A percentile compares a stretch with the other conserved stretches of the same genome.
Evolutionary conservation across 2,888 invertebrate species (phyloP).

Genomic region (Blastobasis lacticolella): DNA sequence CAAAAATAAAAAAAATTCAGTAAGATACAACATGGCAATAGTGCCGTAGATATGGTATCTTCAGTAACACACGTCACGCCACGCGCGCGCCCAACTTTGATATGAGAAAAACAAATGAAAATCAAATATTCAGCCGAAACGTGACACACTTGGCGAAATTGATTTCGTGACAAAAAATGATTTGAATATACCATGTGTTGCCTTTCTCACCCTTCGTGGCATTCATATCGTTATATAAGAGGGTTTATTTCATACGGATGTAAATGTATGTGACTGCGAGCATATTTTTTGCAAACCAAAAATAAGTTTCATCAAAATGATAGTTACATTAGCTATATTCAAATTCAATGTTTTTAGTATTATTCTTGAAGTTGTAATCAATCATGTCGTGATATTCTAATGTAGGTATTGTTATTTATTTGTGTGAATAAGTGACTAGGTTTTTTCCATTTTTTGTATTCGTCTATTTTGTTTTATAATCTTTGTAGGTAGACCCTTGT

Average conservation of each 20-base stretch:
- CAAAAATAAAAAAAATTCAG: conserved; percentile 4
- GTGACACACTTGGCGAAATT: not conserved
- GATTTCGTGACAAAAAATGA: conserved; percentile 1
- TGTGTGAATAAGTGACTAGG: not conserved
- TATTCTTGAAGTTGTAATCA: too few relatives aligned
- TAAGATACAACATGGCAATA: not conserved
- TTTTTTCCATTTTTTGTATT: not conserved
- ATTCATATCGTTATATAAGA: not conserved
- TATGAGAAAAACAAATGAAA: not conserved
- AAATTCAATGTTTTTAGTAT: too few relatives aligned
- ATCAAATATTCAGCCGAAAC: not conserved
- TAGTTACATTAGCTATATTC: too few relatives aligned
- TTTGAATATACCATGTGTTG: not conserved
- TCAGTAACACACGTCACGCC: not conserved
- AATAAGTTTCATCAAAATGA: too few relatives aligned
- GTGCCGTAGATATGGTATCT: too few relatives aligned
- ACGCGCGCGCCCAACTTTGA: not conserved
- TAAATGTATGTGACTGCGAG: too few relatives aligned
- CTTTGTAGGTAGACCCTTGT: too few relatives aligned
- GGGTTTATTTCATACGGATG: too few relatives aligned
- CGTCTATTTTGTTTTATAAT: not conserved
- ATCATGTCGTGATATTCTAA: too few relatives aligned
- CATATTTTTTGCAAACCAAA: too few relatives aligned
- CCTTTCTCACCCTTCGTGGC: not conserved
- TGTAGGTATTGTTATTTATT: too few relatives aligned